Evolutionary conservation across 2,888 invertebrate species (phyloP), one percentile per base, ranked within the genome.

Genomic region (Oscheius myriophilus): DNA sequence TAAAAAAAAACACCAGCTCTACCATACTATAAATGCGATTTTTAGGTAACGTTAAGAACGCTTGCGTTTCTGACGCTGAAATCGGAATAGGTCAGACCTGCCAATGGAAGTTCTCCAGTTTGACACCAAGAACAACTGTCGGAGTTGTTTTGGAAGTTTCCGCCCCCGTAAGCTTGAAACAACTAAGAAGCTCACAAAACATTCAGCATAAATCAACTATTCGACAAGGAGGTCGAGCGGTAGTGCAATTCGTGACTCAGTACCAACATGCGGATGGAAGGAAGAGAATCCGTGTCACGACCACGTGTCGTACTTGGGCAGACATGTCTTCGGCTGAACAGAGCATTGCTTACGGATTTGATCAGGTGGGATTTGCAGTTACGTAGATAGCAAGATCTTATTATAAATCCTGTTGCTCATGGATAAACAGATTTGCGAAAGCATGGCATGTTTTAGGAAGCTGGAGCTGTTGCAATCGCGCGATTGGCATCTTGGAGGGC

Each of bases 11-110:
- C n/a, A n/a, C n/a, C n/a, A n/a, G n/a, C n/a, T n/a, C n/a, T n/a
- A n/a, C n/a, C n/a, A n/a, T n/a, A n/a, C n/a, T n/a, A n/a, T n/a
- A n/a, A n/a, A n/a, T n/a, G n/a, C n/a, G n/a, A 21, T 49, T 25
- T 71, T 14, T 54, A 79, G 79, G 25, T 2, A 49, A 49, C 21
- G 61, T 49, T 26, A 96, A 96, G 87, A 93, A 93, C 54, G 91
- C 93, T 0, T 91, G 92, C 82, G 96, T 97, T 61, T 93, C 96
- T 0, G 97, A 98, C 87, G 93, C 93, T 75, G 97, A 97, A 89
- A 93, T 97, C 82, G 98, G 98, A 67, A 92, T 97, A 89, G 97
- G 96, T 41, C 94, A 94, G 80, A 99, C 98, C 0, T 93, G 93
- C 71, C 95, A 96, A 86, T 98, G 98, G 98, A 97, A 97, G 89